A percentile compares a stretch with the other conserved stretches of the same genome.
Evolutionary conservation across 2,888 invertebrate genomes (phyloP).

Genomic region (Dendrolimus pini): DNA sequence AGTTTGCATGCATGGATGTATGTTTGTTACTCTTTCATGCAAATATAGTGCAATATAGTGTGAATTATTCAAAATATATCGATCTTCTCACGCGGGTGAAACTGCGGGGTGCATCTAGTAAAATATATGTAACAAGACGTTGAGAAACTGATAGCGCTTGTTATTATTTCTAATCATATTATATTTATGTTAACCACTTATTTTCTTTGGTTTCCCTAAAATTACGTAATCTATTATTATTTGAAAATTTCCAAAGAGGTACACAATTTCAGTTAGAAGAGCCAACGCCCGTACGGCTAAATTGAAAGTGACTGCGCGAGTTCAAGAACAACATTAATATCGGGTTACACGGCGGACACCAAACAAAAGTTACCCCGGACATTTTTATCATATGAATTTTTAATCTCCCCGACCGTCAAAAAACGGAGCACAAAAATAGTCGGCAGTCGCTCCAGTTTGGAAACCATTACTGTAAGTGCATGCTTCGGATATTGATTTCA

Average conservation of each 20-base stretch:
- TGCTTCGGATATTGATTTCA: slow-evolving; percentile 28
- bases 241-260: slow-evolving; percentile 3
- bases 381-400: slow-evolving; percentile 49
- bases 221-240: too few relatives aligned
- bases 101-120: too few relatives aligned
- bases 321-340: slow-evolving; percentile 30
- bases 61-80: too few relatives aligned
- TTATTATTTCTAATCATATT: too few relatives aligned
- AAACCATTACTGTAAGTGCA: slow-evolving; percentile 59
- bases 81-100: too few relatives aligned
- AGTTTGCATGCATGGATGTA: too few relatives aligned
- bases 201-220: too few relatives aligned
- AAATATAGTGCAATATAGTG: too few relatives aligned
- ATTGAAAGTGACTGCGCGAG: slow-evolving; percentile 25
- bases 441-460: slow-evolving; percentile 33
- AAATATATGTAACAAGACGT: too few relatives aligned
- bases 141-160: too few relatives aligned
- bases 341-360: slow-evolving; percentile 19
- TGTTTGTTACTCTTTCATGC: too few relatives aligned
- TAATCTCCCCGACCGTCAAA: slow-evolving; percentile 36
- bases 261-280: neutral
- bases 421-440: slow-evolving; percentile 37
- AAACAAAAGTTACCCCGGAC: slow-evolving; percentile 21
- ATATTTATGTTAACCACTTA: too few relatives aligned
- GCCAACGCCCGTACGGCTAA: slow-evolving; percentile 13